phyloP scores from a whole-genome alignment of 2,888 invertebrate genomes.

The Phymatocera aterrima region DNA sequence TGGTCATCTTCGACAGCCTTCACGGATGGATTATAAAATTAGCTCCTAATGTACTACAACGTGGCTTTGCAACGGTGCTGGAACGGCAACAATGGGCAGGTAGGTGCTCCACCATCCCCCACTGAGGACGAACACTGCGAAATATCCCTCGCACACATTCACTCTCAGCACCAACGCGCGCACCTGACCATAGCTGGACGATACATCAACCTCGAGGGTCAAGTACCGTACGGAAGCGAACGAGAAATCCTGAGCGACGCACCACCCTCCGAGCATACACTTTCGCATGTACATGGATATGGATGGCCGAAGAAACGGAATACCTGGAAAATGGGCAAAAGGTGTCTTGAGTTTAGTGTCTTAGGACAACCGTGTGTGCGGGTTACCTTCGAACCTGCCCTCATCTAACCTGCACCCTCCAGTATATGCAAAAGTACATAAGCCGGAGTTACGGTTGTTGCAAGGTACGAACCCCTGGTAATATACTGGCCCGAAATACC shows the following conservation, averaged over 20 bases:
- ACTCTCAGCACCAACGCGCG: slow-evolving; percentile 21
- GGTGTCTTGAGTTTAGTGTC: slow-evolving; percentile 30
- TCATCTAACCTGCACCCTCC: slow-evolving; percentile 12
- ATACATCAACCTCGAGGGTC: slow-evolving; percentile 33
- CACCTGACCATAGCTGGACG: slow-evolving; percentile 41
- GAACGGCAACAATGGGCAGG: slow-evolving; percentile 57
- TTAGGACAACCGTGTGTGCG: background rate
- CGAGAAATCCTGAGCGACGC: slow-evolving; percentile 20
- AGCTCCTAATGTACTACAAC: slow-evolving; percentile 62
- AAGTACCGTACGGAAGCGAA: slow-evolving; percentile 36
- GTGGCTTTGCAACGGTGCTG: slow-evolving; percentile 62
- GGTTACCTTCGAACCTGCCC: slow-evolving; percentile 26
- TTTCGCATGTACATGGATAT: background rate
- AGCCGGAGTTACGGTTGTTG: background rate
- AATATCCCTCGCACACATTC: background rate
- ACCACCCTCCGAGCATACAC: background rate
- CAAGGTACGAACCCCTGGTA: background rate
- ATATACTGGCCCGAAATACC: slow-evolving; percentile 3
- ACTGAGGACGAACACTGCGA: slow-evolving; percentile 1
- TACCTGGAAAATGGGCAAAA: slow-evolving; percentile 41
- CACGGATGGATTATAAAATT: slow-evolving; percentile 66
- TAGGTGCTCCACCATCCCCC: slow-evolving; percentile 44
- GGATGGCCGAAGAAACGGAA: background rate
- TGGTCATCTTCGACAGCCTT: slow-evolving; percentile 24
- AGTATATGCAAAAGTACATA: slow-evolving; percentile 18